Percentiles rank a stretch among this genome's conserved stretches.
phyloP scores from a whole-genome alignment of 1,140 invertebrate species.

The Ceratosolen fusciceps region DNA sequence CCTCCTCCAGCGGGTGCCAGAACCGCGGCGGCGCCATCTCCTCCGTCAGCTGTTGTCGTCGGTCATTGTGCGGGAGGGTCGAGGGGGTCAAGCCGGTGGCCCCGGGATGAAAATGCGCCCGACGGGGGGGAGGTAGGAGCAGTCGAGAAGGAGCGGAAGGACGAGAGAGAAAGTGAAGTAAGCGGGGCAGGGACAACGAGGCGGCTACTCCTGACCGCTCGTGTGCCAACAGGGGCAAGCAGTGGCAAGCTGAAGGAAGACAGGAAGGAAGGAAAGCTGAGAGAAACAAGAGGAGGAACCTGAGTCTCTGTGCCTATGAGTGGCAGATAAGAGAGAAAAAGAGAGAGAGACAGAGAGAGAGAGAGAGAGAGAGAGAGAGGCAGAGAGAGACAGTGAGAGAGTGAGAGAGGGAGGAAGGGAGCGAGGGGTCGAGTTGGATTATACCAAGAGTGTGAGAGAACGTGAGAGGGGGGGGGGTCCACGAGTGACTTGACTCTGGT shows the following conservation, averaged over 20 bases:
- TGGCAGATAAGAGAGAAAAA: background rate
- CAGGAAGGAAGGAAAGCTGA: constrained; percentile 21
- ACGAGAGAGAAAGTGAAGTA: background rate
- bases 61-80: background rate
- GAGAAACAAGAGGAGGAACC: constrained; percentile 22
- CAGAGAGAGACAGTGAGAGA: background rate
- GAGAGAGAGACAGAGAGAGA: background rate
- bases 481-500: no score
- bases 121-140: background rate
- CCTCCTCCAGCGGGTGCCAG: no score
- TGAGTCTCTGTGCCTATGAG: background rate
- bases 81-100: no score
- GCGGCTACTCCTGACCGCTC: background rate
- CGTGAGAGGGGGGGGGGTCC: no score
- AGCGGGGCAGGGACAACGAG: background rate
- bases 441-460: no score
- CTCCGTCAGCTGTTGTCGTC: background rate
- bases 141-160: background rate
- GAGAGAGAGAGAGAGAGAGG: constrained; percentile 16
- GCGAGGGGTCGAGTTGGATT: no score
- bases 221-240: background rate
- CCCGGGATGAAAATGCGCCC: background rate
- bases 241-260: background rate
- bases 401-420: background rate
- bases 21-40: no score